Evolutionary conservation across 2,797 vertebrate genomes (phyloP).

Genomic region (Brachyalestes nurse): DNA sequence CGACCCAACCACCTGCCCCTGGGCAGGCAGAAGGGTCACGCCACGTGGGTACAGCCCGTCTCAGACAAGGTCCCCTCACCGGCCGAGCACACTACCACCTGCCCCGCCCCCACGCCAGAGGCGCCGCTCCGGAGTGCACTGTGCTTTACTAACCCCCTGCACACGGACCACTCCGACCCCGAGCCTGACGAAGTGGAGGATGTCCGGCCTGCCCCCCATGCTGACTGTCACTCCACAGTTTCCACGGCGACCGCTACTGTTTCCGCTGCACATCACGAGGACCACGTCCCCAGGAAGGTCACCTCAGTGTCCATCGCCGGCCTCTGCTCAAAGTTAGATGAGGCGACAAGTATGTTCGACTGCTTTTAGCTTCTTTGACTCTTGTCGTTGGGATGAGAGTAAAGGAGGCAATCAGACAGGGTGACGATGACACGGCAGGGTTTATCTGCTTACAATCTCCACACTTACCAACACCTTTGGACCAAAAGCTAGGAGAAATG

Average conservation of each 20-base stretch:
- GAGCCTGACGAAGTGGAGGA: constrained; percentile 81
- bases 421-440: too few relatives aligned
- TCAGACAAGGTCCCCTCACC: constrained; percentile 76
- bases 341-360: constrained; percentile 84
- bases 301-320: constrained; percentile 90
- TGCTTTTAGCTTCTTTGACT: not conserved
- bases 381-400: not conserved
- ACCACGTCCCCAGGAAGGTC: constrained; percentile 85
- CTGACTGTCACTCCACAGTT: constrained; percentile 74
- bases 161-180: constrained; percentile 90
- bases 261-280: constrained; percentile 75
- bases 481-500: too few relatives aligned
- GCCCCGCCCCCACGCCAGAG: constrained; percentile 69
- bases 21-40: constrained; percentile 75
- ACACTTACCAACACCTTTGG: too few relatives aligned
- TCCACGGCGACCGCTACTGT: constrained; percentile 88
- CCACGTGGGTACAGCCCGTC: constrained; percentile 73
- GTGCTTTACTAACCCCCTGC: constrained; percentile 96
- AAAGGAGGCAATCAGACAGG: not conserved
- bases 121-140: constrained; percentile 82
- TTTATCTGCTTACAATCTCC: too few relatives aligned
- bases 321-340: constrained; percentile 72
- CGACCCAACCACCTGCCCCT: constrained; percentile 91
- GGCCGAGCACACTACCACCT: constrained; percentile 72
- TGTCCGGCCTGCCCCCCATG: constrained; percentile 47